These are phyloP conservation scores for Danio rerio DNA, from an alignment of 2,113 vertebrate genomes.

Conservation along the genomic window GRCz12tu NC_133180.1:9111501-9112000, in stretches of 20 bases:
- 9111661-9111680: constrained; percentile 60
- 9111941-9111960: no score
- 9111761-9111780: constrained; percentile 66
- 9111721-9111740: constrained; percentile 61
- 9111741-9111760: constrained; percentile 68
- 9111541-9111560: no score
- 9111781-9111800: constrained; percentile 61
- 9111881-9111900: no score
- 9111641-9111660: constrained; percentile 60
- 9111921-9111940: no score
- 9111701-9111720: constrained; percentile 26
- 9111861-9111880: no score
- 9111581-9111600: constrained; percentile 57
- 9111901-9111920: no score
- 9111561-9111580: constrained; percentile 57
- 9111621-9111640: constrained; percentile 63
- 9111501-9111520: no score
- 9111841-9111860: not conserved
- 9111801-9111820: not conserved
- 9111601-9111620: constrained; percentile 63
- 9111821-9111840: not conserved
- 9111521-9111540: no score
- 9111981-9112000: no score
- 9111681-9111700: constrained; percentile 46
- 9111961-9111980: no score